Percentiles rank a stretch among this genome's conserved stretches.
phyloP scores from a whole-genome alignment of 2,113 vertebrate genomes.

The Silurus meridionalis region DNA sequence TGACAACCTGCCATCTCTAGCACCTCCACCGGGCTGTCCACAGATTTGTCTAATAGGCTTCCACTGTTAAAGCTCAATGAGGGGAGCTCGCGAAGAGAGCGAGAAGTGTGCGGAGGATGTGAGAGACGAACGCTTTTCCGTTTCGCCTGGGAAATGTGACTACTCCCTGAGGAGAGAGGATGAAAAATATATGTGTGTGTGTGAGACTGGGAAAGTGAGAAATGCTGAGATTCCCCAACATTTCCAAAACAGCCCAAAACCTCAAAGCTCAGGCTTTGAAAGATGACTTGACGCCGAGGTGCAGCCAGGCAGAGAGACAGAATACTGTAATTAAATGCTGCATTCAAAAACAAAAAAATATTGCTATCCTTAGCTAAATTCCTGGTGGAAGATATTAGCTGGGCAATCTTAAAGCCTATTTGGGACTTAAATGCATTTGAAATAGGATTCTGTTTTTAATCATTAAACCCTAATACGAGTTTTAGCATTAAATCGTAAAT shows the following conservation, averaged over 20 bases:
- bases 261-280: not conserved
- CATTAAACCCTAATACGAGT: not conserved
- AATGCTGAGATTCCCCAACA: slow-evolving; percentile 30
- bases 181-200: slow-evolving; percentile 47
- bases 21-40: slow-evolving; percentile 64
- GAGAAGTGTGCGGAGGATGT: slow-evolving; percentile 62
- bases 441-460: not conserved
- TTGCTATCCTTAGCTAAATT: not conserved
- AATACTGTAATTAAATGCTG: not conserved
- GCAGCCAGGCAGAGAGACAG: not conserved
- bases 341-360: not conserved
- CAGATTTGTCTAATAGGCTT: slow-evolving; percentile 78
- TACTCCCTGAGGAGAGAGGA: slow-evolving; percentile 63
- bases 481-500: not conserved
- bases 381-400: not conserved
- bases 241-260: not conserved
- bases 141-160: slow-evolving; percentile 67
- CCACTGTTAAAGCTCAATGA: slow-evolving; percentile 54
- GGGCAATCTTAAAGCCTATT: not conserved
- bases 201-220: slow-evolving; percentile 20
- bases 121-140: slow-evolving; percentile 55
- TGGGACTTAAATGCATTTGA: not conserved
- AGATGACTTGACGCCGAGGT: not conserved
- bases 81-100: slow-evolving; percentile 35
- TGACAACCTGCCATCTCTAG: slow-evolving; percentile 70